These are phyloP conservation scores for Virgularia gustaviana DNA, from an alignment of 92 coral and sea anemone genomes.

Conservation along the genomic window DNA sequence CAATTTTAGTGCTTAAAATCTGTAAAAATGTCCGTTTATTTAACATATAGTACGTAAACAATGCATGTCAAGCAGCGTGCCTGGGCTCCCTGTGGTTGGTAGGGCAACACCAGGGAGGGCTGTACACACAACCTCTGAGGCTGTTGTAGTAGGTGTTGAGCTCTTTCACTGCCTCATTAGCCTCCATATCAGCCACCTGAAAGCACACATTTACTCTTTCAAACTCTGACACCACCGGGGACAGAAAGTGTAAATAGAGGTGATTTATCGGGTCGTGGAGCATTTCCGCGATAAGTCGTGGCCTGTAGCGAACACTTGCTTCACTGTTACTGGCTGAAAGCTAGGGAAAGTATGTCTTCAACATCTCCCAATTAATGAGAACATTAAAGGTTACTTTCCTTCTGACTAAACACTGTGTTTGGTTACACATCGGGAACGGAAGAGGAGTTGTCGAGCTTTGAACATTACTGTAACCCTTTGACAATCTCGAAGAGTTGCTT, in stretches of 20 bases:
- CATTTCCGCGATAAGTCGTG: slow-evolving; percentile 2
- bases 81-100: no score
- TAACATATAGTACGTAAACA: no score
- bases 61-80: no score
- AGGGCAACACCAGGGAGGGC: background rate
- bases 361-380: slow-evolving; percentile 2
- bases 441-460: background rate
- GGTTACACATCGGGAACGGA: background rate
- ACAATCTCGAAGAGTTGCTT: background rate
- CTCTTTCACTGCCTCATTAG: slow-evolving; percentile 1
- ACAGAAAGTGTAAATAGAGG: background rate
- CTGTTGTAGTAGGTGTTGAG: slow-evolving; percentile 11
- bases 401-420: no score
- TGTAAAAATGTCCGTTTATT: no score
- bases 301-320: slow-evolving; percentile 3
- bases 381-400: no score
- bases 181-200: slow-evolving; percentile 15
- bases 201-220: slow-evolving; percentile 4
- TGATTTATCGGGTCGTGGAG: slow-evolving; percentile 4
- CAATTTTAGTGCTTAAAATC: no score
- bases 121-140: background rate
- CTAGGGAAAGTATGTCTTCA: slow-evolving; percentile 19
- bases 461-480: background rate
- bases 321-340: background rate
- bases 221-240: background rate